Evolutionary conservation across 2,797 vertebrate genomes (phyloP), one percentile per base, ranked within the genome.

Genomic region (Coregonus suidteri): DNA sequence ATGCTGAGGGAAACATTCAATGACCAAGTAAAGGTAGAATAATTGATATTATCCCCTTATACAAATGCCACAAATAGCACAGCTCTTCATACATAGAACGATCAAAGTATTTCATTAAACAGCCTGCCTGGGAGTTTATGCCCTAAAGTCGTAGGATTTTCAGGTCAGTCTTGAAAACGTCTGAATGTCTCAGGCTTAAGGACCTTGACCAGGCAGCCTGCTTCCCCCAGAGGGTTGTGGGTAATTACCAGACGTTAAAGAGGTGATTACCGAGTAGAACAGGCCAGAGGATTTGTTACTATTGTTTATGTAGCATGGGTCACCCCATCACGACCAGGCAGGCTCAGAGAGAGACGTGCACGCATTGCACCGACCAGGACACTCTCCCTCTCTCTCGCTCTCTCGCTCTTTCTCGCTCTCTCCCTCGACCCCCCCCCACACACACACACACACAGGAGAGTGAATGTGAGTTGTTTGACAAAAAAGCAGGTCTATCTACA

Each of bases 251-350:
- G 18, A 35, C 73, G 35, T 77, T 78, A 80, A 71, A 73, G 59
- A 73, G 77, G 54, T 34, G 59, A 75, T 81, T 77, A 81, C 25
- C 56, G 73, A 73, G 65, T 70, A 41, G 68, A 72, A 4, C 37
- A 51, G n/a, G 34, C 47, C n/a, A 14, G 59, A 5, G 68, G 37
- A 70, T 41, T 75, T 66, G 79, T 82, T 71, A 74, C 64, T 56
- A 64, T 71, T 64, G 74, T 71, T 78, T 73, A 62, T 68, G 56
- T 62, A 73, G 73, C 11, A 62, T 16, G 66, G 72, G 53, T 47
- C 20, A 20, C 41, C 75, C 51, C 41, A 25, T 71, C 70, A 71
- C 14, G 13, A 51, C 14, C 11, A 34, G 30, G 31, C 30, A 9
- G 34, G 16, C 30, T 68, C 15, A 37, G 31, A 35, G 14, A 67